A percentile compares a stretch with the other conserved stretches of the same genome.
Evolutionary conservation across 2,113 vertebrate genomes (phyloP).

Genomic region (Siniperca knerii): DNA sequence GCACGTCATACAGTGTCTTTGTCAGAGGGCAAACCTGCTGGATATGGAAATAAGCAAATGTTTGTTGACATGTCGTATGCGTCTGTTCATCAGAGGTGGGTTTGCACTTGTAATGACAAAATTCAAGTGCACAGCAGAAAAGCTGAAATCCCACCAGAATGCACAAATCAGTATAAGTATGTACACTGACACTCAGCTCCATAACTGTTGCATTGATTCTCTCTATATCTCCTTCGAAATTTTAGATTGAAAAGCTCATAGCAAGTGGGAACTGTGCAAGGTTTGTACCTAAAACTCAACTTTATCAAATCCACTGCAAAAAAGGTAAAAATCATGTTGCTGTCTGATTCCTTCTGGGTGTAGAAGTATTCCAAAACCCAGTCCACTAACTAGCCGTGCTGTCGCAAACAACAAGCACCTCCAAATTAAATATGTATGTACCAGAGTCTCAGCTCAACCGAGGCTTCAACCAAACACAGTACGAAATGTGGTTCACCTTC

Average conservation of each 20-base stretch:
- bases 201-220: background rate
- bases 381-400: background rate
- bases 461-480: conserved; percentile 13
- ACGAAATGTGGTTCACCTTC: background rate
- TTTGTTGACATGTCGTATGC: too few species aligned
- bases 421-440: conserved; percentile 26
- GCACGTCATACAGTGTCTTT: background rate
- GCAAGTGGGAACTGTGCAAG: background rate
- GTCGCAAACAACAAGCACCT: background rate
- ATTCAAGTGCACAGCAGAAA: background rate
- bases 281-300: conserved; percentile 24
- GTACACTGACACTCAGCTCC: background rate
- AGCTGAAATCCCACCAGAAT: background rate
- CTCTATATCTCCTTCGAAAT: background rate
- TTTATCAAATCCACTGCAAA: conserved; percentile 11
- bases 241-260: background rate
- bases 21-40: background rate
- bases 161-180: background rate
- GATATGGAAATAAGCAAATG: too few species aligned
- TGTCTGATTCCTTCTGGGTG: background rate
- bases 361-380: background rate
- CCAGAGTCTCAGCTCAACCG: conserved; percentile 27
- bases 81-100: background rate
- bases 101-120: background rate
- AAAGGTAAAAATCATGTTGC: background rate